Base-by-base conservation (phyloP, 1,140 invertebrate genomes). In the Cydia fagiglandana region DNA sequence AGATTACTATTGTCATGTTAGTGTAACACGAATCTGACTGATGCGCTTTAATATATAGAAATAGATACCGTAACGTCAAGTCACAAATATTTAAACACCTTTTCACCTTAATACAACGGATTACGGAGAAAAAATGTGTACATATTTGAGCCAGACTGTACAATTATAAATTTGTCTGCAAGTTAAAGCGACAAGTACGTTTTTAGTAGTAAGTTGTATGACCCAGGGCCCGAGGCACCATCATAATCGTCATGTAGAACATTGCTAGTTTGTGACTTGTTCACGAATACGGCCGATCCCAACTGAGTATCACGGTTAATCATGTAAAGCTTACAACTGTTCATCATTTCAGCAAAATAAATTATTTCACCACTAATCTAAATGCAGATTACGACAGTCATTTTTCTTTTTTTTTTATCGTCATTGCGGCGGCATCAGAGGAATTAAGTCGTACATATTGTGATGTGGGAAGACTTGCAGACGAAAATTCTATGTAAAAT, bases 381-480 rank as follows among this genome's bases (percentile, higher is more conserved):
- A 92, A 92, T 92, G 89, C 90, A 92, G 85, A 78, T 86, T 68
- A 84, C 80, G 81, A 90, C 88, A 87, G 89, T 90, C 86, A 83
- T 78, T 83, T 86, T 20, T 28, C 30, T 28, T 50, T 17, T 13
- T 17, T 73, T 45, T 45, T 34, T 34, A 15, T 28, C n/a, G 41
- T 73, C 73, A 73, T 73, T 73, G 73, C 53, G 66, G 66, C 30
- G 34, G 66, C 66, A 17, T 70, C 66, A 38, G 30, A 41, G 66
- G 66, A 70, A 70, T 70, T 70, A 70, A 70, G 66, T 70, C 66
- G 66, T 70, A 70, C 66, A 70, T 70, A 70, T 45, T 70, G 66
- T 70, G 66, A 70, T 70, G 66, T 24, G 38, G 66, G 66, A 70
- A 70, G 66, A 70, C 66, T 70, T 70, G 66, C 34, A 45, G 30